Base-by-base conservation (phyloP, 1,140 invertebrate species). In the Ceratosolen fusciceps region DNA sequence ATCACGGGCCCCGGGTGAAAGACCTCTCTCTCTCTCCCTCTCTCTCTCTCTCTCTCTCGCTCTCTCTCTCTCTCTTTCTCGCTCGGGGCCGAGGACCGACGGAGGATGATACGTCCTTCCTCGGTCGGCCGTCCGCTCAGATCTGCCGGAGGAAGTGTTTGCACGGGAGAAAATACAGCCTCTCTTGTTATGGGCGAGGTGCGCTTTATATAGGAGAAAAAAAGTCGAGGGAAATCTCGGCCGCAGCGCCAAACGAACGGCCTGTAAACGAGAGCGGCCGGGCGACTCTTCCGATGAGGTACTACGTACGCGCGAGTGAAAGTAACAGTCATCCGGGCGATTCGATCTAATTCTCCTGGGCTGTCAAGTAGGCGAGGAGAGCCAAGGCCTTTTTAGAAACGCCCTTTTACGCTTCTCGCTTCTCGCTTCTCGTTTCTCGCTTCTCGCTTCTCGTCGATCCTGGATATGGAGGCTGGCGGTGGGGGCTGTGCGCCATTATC, bases 221-320 rank as follows among this genome's bases (percentile, higher is more conserved):
- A 71, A 68, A 65, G 54, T 39, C 21, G 26, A 52, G 56, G 47
- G 52, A 73, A 75, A 81, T 31, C 56, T 77, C 65, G 26, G 8
- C 34, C 43, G 43, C 29, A 2, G 9, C 29, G 1, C 29, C 78
- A 34, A 49, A 29, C 49, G 67, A 54, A n/a, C 54, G 76, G 60
- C 81, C 70, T 71, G 77, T 75, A 74, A 49, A 74, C 74, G 71
- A 77, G 81, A 80, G 80, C 65, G 67, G 80, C 74, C 12, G 52
- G 49, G 29, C 47, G 76, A 56, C 77, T 67, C 77, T 74, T 74
- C 77, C 14, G 65, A 47, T 10, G 47, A 37, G 47, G 14, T 58
- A 26, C 10, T 26, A 14, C 82, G 71, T 74, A 47, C 80, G 79
- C 80, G 80, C 80, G 79, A 85, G 85, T 85, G 85, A 86, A 86